Conservation (phyloP, 2,113 vertebrate genomes). For the sheep (Ovis aries) region DNA sequence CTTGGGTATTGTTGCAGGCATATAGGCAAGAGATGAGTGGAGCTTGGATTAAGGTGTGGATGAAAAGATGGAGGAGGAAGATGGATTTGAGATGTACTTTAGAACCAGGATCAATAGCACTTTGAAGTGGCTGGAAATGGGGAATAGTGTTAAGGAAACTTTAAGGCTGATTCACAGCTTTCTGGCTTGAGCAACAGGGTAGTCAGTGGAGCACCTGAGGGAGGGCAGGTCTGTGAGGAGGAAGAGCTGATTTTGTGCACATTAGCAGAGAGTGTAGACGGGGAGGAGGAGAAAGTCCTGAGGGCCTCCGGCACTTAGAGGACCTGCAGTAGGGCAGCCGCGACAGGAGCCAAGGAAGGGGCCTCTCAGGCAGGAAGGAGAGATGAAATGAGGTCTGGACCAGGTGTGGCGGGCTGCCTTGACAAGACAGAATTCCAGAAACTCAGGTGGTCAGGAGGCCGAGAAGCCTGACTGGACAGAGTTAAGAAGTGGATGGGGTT, state of each 20-base stretch:
- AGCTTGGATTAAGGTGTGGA: background rate
- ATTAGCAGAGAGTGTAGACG: background rate
- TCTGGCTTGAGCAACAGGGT: background rate
- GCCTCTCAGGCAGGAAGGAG: background rate
- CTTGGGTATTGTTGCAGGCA: background rate
- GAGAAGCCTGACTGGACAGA: background rate
- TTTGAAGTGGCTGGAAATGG: background rate
- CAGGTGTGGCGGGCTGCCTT: background rate
- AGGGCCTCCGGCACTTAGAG: background rate
- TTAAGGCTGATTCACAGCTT: background rate
- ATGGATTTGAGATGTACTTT: background rate
- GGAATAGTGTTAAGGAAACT: background rate
- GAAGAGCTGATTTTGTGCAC: background rate
- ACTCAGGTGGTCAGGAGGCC: accelerated
- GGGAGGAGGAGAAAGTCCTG: background rate
- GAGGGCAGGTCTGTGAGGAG: background rate
- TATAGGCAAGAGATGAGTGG: background rate
- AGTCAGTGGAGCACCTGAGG: background rate
- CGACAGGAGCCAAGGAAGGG: background rate
- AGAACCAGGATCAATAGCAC: background rate
- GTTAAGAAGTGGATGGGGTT: background rate
- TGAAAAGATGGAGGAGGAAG: background rate
- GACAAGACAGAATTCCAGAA: background rate
- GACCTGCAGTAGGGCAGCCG: background rate
- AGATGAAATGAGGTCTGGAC: background rate